Evolutionary conservation across 2,888 invertebrate genomes (phyloP).

Genomic region (Tanypteryx hageni): DNA sequence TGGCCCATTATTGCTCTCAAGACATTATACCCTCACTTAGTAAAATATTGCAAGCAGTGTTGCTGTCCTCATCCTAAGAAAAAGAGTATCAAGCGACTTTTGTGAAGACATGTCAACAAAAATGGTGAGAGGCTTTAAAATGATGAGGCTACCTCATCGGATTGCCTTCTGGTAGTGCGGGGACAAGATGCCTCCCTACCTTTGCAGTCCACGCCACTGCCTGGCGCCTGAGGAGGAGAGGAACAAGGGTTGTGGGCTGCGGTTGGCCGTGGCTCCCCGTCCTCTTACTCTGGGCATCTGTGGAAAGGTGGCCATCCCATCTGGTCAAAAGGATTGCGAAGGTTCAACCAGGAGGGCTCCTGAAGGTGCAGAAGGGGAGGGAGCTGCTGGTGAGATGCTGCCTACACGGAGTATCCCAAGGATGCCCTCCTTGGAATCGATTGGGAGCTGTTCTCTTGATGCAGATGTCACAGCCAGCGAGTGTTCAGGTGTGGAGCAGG

Average conservation of each 20-base stretch:
- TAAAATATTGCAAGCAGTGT: constrained; percentile 17
- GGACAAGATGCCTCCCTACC: constrained; percentile 63
- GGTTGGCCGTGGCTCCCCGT: constrained; percentile 39
- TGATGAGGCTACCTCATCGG: constrained; percentile 36
- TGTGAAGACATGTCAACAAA: constrained; percentile 16
- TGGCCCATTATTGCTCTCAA: background rate
- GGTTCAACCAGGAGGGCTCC: constrained; percentile 20
- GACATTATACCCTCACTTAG: constrained; percentile 40
- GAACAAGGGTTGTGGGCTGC: constrained; percentile 46
- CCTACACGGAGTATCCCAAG: constrained; percentile 48
- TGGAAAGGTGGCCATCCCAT: constrained; percentile 66
- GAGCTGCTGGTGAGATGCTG: constrained; percentile 46
- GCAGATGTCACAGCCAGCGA: constrained; percentile 80
- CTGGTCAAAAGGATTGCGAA: constrained; percentile 43
- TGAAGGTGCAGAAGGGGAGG: constrained; percentile 2
- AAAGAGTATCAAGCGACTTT: background rate
- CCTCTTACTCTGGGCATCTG: constrained; percentile 64
- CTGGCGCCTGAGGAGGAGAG: constrained; percentile 58
- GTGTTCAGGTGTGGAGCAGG: constrained; percentile 67
- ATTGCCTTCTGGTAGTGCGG: constrained; percentile 51
- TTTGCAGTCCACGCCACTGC: constrained; percentile 57
- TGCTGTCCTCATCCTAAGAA: constrained; percentile 11
- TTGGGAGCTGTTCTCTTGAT: constrained; percentile 91
- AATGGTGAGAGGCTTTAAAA: constrained; percentile 34
- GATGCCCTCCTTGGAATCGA: constrained; percentile 84